Conservation (phyloP, 2,797 vertebrate species). For the Poeciliopsis presidionis region DNA sequence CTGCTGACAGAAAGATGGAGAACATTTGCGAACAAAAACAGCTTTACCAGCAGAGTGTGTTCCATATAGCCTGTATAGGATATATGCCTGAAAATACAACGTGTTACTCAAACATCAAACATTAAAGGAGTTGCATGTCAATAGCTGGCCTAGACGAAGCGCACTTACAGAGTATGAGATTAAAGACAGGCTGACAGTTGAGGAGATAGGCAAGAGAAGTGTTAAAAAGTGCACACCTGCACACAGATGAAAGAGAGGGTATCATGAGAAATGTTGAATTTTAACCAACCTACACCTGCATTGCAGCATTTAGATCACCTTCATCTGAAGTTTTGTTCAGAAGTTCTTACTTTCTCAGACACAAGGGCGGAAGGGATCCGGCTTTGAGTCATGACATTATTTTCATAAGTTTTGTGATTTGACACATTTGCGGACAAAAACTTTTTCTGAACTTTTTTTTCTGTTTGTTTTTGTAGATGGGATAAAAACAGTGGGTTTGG, state of each 20-base stretch:
- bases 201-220: slow-evolving; percentile 12
- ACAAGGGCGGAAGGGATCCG: slow-evolving; percentile 32
- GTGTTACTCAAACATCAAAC: neutral
- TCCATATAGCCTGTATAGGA: neutral
- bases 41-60: slow-evolving; percentile 25
- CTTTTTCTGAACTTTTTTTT: neutral
- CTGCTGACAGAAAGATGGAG: slow-evolving; percentile 54
- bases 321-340: slow-evolving; percentile 47
- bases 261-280: slow-evolving; percentile 59
- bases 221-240: slow-evolving; percentile 50
- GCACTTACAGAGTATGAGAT: slow-evolving; percentile 15
- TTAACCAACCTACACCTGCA: slow-evolving; percentile 59
- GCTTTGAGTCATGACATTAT: slow-evolving; percentile 40
- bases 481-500: neutral
- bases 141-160: slow-evolving; percentile 7
- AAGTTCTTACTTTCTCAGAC: slow-evolving; percentile 54
- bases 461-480: neutral
- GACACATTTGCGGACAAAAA: neutral
- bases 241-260: slow-evolving; percentile 60
- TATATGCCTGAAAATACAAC: slow-evolving; percentile 1
- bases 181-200: slow-evolving; percentile 22
- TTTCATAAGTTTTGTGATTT: neutral
- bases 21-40: slow-evolving; percentile 19
- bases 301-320: slow-evolving; percentile 58
- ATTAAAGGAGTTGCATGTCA: slow-evolving; percentile 12